Evolutionary conservation across 2,113 vertebrate species (phyloP), one percentile per base, ranked within the genome.

Genomic region (Shinisaurus crocodilurus): DNA sequence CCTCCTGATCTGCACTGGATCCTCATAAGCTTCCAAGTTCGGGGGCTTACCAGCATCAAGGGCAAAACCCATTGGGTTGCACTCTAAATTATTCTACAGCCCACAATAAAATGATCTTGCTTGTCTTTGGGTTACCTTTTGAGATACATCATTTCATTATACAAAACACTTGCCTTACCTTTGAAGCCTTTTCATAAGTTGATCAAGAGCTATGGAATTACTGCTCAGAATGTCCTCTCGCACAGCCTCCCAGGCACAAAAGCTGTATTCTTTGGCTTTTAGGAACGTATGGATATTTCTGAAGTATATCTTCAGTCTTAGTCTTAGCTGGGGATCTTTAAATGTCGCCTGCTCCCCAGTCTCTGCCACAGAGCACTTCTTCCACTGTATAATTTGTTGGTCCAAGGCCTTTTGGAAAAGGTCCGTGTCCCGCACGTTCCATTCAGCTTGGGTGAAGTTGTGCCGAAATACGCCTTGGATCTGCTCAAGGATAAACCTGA

Each of bases 291-390:
- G 82, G 88, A 96, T 91, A 72, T 92, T 91, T 92, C 43, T 3
- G 87, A 97, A 96, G 43, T 93, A 96, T 34, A 90, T 94, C 70
- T 93, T 94, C 89, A 94, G 48, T 90, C 88, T 92, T 87, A 95
- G 82, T 9, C 91, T 92, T 85, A 87, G 91, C 12, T 29, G 0
- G 0, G 20, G 2, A 65, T 29, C 60, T 77, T 23, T 82, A 5
- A 48, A 74, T 2, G 1, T 81, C 3, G 90, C 45, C 29, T 85
- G 9, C 5, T 37, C 0, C 2, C 82, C 60, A 18, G 65, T 76
- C 45, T 92, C 91, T 88, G 83, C 72, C 27, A 40, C 77, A 65
- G 89, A 54, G 65, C 90, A 93, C 34, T 65, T 29, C 13, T 87
- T 91, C 91, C 85, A 65, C 27, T 91, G 92, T 45, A 93, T 90